Evolutionary conservation across 2,888 invertebrate genomes (phyloP).

Genomic region (Drosophila testacea): DNA sequence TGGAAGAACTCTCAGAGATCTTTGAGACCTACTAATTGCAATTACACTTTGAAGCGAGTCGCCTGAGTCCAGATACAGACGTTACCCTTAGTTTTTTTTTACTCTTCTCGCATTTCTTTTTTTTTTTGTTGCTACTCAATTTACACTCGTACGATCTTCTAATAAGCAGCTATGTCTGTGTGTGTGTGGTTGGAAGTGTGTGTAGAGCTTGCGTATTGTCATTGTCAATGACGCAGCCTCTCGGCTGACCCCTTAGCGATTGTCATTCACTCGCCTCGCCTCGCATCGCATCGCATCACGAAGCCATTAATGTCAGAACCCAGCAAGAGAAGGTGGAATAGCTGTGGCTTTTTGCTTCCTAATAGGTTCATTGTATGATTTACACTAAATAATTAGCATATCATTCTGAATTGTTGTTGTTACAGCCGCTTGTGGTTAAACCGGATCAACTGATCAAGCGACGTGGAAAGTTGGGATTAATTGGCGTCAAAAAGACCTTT

Average conservation of each 20-base stretch:
- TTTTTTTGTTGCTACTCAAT: conserved; percentile 49
- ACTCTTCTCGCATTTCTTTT: not conserved
- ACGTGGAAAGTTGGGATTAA: conserved; percentile 98
- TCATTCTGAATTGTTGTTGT: conserved; percentile 3
- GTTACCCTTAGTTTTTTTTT: conserved; percentile 34
- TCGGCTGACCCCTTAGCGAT: conserved; percentile 61
- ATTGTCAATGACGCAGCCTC: conserved; percentile 71
- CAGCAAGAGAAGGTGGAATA: conserved; percentile 18
- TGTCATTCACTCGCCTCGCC: conserved; percentile 26
- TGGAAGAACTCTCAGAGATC: not conserved
- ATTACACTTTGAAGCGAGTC: conserved; percentile 43
- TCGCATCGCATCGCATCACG: not conserved
- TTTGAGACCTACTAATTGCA: conserved; percentile 32
- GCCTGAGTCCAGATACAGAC: conserved; percentile 45
- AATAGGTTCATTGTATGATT: conserved; percentile 41
- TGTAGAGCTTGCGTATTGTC: conserved; percentile 51
- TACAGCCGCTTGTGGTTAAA: conserved; percentile 97
- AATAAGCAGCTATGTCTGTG: conserved; percentile 44
- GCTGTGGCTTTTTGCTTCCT: conserved; percentile 1
- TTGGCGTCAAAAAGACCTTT: conserved; percentile 95
- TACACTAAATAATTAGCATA: conserved; percentile 29
- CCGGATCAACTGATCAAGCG: conserved; percentile 99
- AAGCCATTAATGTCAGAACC: conserved; percentile 50
- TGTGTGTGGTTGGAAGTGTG: conserved; percentile 7
- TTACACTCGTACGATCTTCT: conserved; percentile 74